Conservation (phyloP, 2,113 vertebrate species). For the Bombycilla garrulus region DNA sequence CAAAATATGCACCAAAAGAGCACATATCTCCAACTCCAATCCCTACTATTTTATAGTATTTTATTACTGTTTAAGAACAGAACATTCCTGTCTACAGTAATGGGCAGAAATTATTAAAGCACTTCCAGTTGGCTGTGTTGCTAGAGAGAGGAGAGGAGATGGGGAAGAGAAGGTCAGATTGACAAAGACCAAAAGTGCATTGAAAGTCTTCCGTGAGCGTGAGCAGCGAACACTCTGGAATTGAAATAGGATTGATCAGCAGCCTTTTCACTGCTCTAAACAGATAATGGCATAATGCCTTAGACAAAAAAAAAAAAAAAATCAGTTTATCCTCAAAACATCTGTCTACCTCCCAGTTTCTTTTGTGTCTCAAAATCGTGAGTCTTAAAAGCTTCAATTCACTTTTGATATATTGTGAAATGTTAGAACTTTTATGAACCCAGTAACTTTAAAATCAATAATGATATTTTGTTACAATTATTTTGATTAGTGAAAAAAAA, state of each 20-base stretch:
- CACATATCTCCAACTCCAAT: constrained; percentile 88
- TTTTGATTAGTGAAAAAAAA: neutral
- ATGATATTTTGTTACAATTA: constrained; percentile 30
- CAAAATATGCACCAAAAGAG: constrained; percentile 95
- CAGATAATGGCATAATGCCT: constrained; percentile 22
- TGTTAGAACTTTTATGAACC: constrained; percentile 25
- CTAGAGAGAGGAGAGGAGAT: constrained; percentile 37
- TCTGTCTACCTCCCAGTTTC: constrained; percentile 73
- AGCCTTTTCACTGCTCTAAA: constrained; percentile 22
- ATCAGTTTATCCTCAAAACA: constrained; percentile 62
- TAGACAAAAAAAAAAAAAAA: neutral
- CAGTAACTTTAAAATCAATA: neutral
- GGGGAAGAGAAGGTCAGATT: constrained; percentile 50
- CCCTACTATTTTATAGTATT: constrained; percentile 90
- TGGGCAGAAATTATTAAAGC: constrained; percentile 52
- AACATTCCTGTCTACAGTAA: constrained; percentile 39
- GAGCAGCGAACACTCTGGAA: constrained; percentile 50
- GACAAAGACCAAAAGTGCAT: constrained; percentile 65
- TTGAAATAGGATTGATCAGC: neutral
- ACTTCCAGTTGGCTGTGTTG: constrained; percentile 60
- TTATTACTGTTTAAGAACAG: constrained; percentile 29
- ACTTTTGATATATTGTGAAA: constrained; percentile 48
- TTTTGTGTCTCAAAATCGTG: constrained; percentile 39
- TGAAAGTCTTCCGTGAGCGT: constrained; percentile 76
- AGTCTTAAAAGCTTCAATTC: constrained; percentile 33